Evolutionary conservation across 2,888 invertebrate genomes (phyloP), one percentile per base, ranked within the genome.

Genomic region (Epinotia ramella): DNA sequence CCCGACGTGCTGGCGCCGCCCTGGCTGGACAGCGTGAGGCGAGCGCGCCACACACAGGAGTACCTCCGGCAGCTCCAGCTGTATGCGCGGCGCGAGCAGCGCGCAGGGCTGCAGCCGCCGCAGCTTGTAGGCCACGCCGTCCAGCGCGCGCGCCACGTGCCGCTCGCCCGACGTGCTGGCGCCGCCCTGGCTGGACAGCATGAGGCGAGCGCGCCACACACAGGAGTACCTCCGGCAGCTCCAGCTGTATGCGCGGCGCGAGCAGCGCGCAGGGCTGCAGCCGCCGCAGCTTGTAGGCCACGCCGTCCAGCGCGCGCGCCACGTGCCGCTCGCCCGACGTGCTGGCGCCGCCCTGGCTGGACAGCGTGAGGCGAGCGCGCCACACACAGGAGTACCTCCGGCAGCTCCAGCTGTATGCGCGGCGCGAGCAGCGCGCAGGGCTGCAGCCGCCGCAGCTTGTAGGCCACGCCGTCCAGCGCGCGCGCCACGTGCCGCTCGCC

Each of bases 371-470:
- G 28, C 28, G 28, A 28, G 28, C 20, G 20, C 20, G 20, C 20
- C 20, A 20, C 20, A 20, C 20, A 20, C 20, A 20, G 20, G 20
- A 0, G 33, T 49, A 97, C 97, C 89, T 99, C 98, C 0, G 98
- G 98, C 80, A 99, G 95, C 81, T 98, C 98, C 1, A 99, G 95
- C 78, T 97, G 96, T 89, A 98, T 98, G 82, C 96, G 95, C 46
- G 98, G 93, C 87, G 97, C 96, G 79, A 97, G 97, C 20, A 99
- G 94, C 18, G 98, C 97, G 88, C 98, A 98, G 0, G 99, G 99
- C 78, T 97, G 96, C 96, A 98, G 96, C 16, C 97, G 95, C 13
- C 99, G 95, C 82, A 99, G 94, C 91, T 99, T 99, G 92, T 98
- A 99, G 85, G 97, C 97, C 67, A 98, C 96, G 78, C 97, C 96